Conservation (phyloP, 2,797 vertebrate species). For the Chaetophractus vellerosus region DNA sequence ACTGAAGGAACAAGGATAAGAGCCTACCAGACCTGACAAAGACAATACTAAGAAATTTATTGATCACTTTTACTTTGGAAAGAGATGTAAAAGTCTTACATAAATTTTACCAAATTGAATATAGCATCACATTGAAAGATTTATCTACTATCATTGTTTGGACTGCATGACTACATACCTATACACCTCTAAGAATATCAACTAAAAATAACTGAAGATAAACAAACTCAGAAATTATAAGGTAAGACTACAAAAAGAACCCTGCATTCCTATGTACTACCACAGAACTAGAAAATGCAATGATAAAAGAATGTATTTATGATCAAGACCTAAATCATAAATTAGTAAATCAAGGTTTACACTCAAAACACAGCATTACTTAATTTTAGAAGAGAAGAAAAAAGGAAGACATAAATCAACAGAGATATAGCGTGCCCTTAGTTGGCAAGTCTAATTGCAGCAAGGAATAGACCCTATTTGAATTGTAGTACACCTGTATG, state of each 20-base stretch:
- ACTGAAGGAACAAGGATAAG: slow-evolving; percentile 9
- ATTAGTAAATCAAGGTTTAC: neutral
- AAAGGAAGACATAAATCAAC: slow-evolving; percentile 45
- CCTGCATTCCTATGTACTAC: neutral
- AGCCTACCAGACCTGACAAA: neutral
- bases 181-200: slow-evolving; percentile 33
- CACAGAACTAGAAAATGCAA: slow-evolving; percentile 51
- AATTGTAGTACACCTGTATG: slow-evolving; percentile 51
- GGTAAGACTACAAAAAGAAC: neutral
- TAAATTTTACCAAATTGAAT: slow-evolving; percentile 46
- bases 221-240: slow-evolving; percentile 52
- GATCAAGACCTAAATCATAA: slow-evolving; percentile 21
- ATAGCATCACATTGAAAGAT: slow-evolving; percentile 45
- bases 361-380: slow-evolving; percentile 31
- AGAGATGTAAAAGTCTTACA: slow-evolving; percentile 22
- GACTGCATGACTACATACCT: neutral
- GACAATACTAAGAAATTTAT: slow-evolving; percentile 16
- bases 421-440: neutral
- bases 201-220: slow-evolving; percentile 47
- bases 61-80: slow-evolving; percentile 43
- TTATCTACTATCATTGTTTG: neutral
- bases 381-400: slow-evolving; percentile 51
- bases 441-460: slow-evolving; percentile 53
- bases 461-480: slow-evolving; percentile 49
- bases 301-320: slow-evolving; percentile 10